These are phyloP conservation scores for Trichomalopsis sarcophagae DNA, from an alignment of 1,140 invertebrate species.

Conservation along the genomic window DNA sequence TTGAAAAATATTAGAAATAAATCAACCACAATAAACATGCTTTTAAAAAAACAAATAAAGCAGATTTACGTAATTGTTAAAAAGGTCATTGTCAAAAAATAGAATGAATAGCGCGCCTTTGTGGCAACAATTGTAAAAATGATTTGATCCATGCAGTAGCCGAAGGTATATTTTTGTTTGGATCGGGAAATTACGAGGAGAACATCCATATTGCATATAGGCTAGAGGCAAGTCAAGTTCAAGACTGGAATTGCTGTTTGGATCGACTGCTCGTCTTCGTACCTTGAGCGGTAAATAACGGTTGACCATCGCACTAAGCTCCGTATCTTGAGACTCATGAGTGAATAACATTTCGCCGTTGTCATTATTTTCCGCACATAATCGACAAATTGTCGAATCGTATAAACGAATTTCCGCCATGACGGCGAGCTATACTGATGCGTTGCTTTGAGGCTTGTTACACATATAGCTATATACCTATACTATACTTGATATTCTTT, in stretches of 20 bases:
- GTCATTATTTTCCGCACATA: constrained; percentile 83
- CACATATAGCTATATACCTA: background rate
- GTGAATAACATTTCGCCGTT: constrained; percentile 80
- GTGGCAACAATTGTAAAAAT: constrained; percentile 37
- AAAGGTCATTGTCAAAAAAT: background rate
- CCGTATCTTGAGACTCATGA: constrained; percentile 76
- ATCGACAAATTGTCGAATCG: constrained; percentile 82
- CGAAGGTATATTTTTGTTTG: constrained; percentile 1
- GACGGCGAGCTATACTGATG: constrained; percentile 13
- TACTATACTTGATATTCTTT: background rate
- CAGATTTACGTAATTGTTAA: background rate
- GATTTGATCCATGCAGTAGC: constrained; percentile 70
- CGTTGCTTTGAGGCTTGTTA: background rate
- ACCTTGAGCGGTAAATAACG: constrained; percentile 84
- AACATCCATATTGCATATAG: constrained; percentile 60
- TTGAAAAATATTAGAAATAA: too few relatives aligned
- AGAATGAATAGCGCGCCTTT: background rate
- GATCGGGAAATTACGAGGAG: constrained; percentile 55
- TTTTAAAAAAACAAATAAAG: background rate
- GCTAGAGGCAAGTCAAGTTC: constrained; percentile 79
- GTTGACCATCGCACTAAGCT: constrained; percentile 80
- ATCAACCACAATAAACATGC: background rate
- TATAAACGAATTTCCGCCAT: constrained; percentile 74
- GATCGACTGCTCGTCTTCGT: constrained; percentile 37
- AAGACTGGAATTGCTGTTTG: constrained; percentile 61